Conservation (phyloP, 2,888 invertebrate genomes). For the Mylabris sibirica region DNA sequence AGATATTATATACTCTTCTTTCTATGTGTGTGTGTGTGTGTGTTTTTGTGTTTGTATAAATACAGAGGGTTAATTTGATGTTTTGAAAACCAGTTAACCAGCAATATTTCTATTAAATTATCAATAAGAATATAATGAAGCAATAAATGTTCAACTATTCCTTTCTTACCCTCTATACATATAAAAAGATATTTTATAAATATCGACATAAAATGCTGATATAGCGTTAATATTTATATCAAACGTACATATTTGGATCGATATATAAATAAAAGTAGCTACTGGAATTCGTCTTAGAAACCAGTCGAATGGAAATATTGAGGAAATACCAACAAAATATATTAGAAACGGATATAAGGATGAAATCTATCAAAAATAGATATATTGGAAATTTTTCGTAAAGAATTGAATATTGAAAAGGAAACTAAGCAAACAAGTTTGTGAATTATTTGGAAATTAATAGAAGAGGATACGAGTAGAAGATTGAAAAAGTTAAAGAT, state of each 20-base stretch:
- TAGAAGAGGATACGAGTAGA: neutral
- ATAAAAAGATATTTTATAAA: conserved; percentile 54
- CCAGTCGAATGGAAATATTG: conserved; percentile 41
- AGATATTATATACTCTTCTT: conserved; percentile 38
- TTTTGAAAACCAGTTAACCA: conserved; percentile 32
- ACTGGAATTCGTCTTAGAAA: conserved; percentile 40
- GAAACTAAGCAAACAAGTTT: neutral
- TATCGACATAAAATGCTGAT: conserved; percentile 56
- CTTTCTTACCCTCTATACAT: conserved; percentile 14
- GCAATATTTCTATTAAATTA: conserved; percentile 43
- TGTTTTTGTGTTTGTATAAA: conserved; percentile 33
- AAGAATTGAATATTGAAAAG: neutral
- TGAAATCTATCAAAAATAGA: conserved; percentile 5
- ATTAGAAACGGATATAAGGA: conserved; percentile 17
- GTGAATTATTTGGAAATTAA: neutral
- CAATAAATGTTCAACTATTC: conserved; percentile 54
- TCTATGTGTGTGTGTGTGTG: conserved; percentile 19
- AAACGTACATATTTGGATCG: conserved; percentile 48
- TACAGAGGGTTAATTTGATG: conserved; percentile 34
- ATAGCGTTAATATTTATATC: conserved; percentile 58
- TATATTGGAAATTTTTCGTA: neutral
- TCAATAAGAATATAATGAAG: conserved; percentile 40
- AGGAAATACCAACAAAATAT: conserved; percentile 37
- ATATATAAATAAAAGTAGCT: conserved; percentile 13
- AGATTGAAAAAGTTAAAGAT: neutral